Evolutionary conservation across 2,888 invertebrate genomes (phyloP), one percentile per base, ranked within the genome.

Genomic region (Phania funesta): DNA sequence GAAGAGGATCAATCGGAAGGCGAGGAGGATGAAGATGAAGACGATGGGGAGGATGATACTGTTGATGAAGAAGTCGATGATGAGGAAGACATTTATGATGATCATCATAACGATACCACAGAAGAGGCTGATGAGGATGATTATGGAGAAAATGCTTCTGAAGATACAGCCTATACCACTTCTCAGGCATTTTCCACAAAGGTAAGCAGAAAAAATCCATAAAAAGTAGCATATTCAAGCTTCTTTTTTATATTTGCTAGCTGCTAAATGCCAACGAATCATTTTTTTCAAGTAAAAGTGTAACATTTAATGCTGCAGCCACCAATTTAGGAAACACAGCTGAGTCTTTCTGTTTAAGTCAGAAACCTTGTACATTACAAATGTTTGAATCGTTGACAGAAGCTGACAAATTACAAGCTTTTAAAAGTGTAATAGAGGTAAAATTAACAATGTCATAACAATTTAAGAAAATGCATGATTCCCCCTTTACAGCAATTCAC

Each of bases 1-100:
- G 93, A 93, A 0, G 95, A 95, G 9, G 93, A 93, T 85, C 92
- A 92, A 60, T 91, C 91, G 9, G 92, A 92, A 48, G 93, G 93
- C 7, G 94, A 94, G 0, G 93, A 93, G 18, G 92, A 92, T 87
- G 87, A 91, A 1, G 87, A 84, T 3, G 80, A 84, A 0, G 83
- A 46, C 2, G 85, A 65, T 11, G 82, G 80, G 7, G 77, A 78
- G 4, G 82, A 82, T 22, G 81, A 81, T 3, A 74, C 73, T 38
- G 73, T 65, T 46, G 83, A 84, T 35, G 84, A 83, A 11, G 84
- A 76, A 16, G 74, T 68, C 7, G 85, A 84, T 4, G 85, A 83
- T 7, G 88, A 87, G 3, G 86, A 92, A 82, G 91, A 88, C 87
- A 91, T 92, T 81, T 88, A 93, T 3, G 93, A 93, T 9, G 90